These are phyloP conservation scores for Mastigias papua DNA, from an alignment of 30 jellyfish, hydroid and myxozoan genomes.

Conservation along the genomic window DNA sequence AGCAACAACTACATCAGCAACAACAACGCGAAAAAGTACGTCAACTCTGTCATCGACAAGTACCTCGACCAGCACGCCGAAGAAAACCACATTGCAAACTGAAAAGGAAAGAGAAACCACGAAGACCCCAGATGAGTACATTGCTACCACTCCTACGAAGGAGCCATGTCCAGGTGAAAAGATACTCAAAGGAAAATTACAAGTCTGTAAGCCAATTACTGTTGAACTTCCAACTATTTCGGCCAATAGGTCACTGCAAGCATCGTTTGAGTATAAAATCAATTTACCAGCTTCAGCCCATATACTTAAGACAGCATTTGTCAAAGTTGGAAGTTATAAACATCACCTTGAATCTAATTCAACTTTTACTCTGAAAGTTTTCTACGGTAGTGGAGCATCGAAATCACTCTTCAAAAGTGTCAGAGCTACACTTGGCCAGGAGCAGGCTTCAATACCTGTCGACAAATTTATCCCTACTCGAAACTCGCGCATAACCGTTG, in stretches of 20 bases:
- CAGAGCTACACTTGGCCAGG: background rate
- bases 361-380: background rate
- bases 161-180: background rate
- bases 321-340: background rate
- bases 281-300: background rate
- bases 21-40: background rate
- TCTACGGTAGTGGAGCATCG: background rate
- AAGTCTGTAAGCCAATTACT: background rate
- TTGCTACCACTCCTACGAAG: background rate
- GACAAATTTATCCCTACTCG: slow-evolving; percentile 5
- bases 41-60: background rate
- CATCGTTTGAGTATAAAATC: background rate
- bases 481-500: background rate
- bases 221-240: background rate
- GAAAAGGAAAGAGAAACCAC: background rate
- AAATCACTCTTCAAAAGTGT: background rate
- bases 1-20: background rate
- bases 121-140: too few species aligned
- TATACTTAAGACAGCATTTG: background rate
- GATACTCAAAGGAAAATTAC: background rate
- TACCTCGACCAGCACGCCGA: background rate
- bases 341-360: background rate
- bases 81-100: background rate
- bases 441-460: background rate
- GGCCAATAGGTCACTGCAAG: background rate